Conservation (phyloP, 2,113 vertebrate genomes). For the Neoarius graeffei region DNA sequence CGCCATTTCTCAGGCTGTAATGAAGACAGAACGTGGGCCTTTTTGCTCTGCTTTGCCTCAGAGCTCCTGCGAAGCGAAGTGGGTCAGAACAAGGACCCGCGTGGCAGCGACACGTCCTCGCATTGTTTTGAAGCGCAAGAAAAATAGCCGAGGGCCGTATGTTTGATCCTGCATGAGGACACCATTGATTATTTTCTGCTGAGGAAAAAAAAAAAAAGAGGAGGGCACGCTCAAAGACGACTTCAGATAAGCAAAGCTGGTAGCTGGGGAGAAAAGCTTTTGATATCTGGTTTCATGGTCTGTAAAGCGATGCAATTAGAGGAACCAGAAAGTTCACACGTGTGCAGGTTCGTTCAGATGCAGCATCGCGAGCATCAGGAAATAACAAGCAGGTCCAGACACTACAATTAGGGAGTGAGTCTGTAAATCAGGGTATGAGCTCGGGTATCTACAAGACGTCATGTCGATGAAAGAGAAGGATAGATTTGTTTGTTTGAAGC, state of each 20-base stretch:
- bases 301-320: slow-evolving; percentile 46
- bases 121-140: slow-evolving; percentile 57
- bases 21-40: slow-evolving; percentile 74
- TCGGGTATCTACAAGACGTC: background rate
- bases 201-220: slow-evolving; percentile 21
- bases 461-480: background rate
- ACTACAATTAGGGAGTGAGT: background rate
- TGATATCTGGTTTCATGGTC: background rate
- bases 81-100: slow-evolving; percentile 60
- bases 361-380: background rate
- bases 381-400: slow-evolving; percentile 1
- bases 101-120: slow-evolving; percentile 61
- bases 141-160: slow-evolving; percentile 62
- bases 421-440: background rate
- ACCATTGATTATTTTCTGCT: slow-evolving; percentile 60
- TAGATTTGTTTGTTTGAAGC: background rate
- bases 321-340: slow-evolving; percentile 61
- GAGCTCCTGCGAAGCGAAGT: slow-evolving; percentile 70
- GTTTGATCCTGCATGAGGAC: slow-evolving; percentile 66
- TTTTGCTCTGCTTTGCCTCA: slow-evolving; percentile 65
- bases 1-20: slow-evolving; percentile 68
- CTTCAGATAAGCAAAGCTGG: slow-evolving; percentile 32
- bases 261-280: slow-evolving; percentile 6
- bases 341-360: background rate
- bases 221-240: slow-evolving; percentile 31